A percentile compares a stretch with the other conserved stretches of the same genome.
Evolutionary conservation across 2,113 vertebrate species (phyloP).

Genomic region (Nycticebus coucang): DNA sequence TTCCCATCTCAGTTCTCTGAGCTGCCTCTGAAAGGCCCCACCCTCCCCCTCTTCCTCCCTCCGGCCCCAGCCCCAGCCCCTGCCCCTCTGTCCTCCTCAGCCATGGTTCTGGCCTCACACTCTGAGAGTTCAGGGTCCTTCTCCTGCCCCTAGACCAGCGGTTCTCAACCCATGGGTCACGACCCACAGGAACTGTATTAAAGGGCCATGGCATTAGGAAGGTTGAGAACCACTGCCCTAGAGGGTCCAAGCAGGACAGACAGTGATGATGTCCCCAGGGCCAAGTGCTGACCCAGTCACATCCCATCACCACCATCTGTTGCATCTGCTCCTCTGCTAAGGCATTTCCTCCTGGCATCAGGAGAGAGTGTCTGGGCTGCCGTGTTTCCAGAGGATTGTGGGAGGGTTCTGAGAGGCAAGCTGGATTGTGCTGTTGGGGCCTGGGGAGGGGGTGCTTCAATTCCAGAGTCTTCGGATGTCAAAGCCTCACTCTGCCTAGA

Average conservation of each 20-base stretch:
- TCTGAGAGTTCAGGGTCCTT: not conserved
- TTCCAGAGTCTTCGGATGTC: not conserved
- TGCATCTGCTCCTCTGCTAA: not conserved
- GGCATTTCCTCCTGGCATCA: not conserved
- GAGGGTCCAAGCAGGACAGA: not conserved
- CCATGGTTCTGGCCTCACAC: rapidly evolving
- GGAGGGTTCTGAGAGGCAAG: rapidly evolving
- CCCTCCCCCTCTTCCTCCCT: rapidly evolving
- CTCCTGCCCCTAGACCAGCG: too few relatives aligned
- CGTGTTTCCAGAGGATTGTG: too few relatives aligned
- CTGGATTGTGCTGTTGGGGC: rapidly evolving
- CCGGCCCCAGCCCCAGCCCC: not conserved
- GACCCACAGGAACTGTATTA: too few relatives aligned
- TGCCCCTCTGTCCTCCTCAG: not conserved
- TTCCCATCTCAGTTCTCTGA: slow-evolving; percentile 69
- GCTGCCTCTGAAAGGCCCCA: slow-evolving; percentile 36
- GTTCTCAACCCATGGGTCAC: too few relatives aligned
- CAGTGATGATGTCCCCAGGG: not conserved
- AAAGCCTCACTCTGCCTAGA: not conserved
- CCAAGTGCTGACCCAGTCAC: not conserved
- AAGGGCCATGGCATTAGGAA: too few relatives aligned
- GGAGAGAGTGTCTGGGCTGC: not conserved
- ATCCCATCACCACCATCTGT: rapidly evolving
- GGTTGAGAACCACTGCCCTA: too few relatives aligned
- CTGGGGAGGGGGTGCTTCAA: rapidly evolving